A percentile compares a stretch with the other conserved stretches of the same genome.
These are phyloP conservation scores for Himalopsyche anomala DNA, from an alignment of 2,888 invertebrate species.

Conservation along the genomic window DNA sequence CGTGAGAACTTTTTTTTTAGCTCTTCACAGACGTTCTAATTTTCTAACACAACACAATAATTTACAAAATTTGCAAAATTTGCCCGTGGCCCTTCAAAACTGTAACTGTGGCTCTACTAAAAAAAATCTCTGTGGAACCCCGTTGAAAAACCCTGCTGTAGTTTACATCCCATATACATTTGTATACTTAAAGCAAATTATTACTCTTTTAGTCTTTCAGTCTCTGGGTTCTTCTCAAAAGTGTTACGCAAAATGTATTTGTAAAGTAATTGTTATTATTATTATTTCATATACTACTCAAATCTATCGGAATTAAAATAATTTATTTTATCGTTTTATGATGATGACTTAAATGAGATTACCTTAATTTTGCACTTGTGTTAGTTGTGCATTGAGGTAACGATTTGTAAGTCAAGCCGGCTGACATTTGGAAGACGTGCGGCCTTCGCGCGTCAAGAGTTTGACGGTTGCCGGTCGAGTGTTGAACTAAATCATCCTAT, in stretches of 20 bases:
- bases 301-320: not conserved
- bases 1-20: too few relatives aligned
- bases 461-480: conserved; percentile 29
- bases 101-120: too few relatives aligned
- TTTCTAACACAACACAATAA: too few relatives aligned
- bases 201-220: too few relatives aligned
- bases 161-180: too few relatives aligned
- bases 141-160: too few relatives aligned
- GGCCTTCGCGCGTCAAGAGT: conserved; percentile 22
- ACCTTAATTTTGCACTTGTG: not conserved
- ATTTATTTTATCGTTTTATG: not conserved
- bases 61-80: too few relatives aligned
- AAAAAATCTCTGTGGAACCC: too few relatives aligned
- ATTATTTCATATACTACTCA: not conserved
- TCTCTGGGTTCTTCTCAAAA: too few relatives aligned
- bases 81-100: too few relatives aligned
- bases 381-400: conserved; percentile 9
- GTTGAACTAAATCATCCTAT: not conserved
- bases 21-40: too few relatives aligned
- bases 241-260: not conserved
- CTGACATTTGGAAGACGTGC: conserved; percentile 30
- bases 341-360: conserved; percentile 1
- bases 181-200: too few relatives aligned
- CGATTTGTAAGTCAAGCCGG: conserved; percentile 6
- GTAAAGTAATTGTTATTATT: not conserved